These are phyloP conservation scores for Harmothoe impar DNA, from an alignment of 2,888 invertebrate species.

Conservation along the genomic window DNA sequence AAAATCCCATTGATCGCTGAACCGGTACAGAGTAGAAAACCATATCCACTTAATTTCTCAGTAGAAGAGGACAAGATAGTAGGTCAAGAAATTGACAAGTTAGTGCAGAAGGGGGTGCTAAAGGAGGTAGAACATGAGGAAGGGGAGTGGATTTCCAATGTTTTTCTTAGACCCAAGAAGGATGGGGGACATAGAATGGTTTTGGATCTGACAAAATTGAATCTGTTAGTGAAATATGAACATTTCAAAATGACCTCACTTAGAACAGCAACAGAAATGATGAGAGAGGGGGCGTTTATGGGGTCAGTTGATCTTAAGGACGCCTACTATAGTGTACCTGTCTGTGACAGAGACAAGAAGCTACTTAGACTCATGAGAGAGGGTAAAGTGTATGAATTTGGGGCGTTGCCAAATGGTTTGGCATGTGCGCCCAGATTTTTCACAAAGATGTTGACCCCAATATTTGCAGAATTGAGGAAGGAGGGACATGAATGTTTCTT, in stretches of 20 bases:
- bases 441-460: not conserved
- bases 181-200: not conserved
- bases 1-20: no score
- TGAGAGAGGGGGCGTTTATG: not conserved
- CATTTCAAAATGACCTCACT: constrained; percentile 49
- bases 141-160: not conserved
- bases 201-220: not conserved
- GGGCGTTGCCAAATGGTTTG: not conserved
- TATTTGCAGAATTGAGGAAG: not conserved
- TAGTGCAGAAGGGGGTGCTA: no score
- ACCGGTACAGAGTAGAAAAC: not conserved
- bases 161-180: not conserved
- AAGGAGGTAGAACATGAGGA: no score
- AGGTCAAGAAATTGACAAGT: no score
- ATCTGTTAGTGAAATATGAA: not conserved
- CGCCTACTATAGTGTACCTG: not conserved
- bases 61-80: not conserved
- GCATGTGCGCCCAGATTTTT: not conserved
- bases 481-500: not conserved
- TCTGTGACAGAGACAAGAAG: not conserved
- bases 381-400: no score
- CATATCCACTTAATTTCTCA: not conserved
- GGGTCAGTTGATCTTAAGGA: not conserved
- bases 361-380: not conserved
- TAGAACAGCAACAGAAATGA: not conserved